A percentile compares a stretch with the other conserved stretches of the same genome.
Evolutionary conservation across 2,888 invertebrate genomes (phyloP).

Genomic region (Eupithecia inturbata): DNA sequence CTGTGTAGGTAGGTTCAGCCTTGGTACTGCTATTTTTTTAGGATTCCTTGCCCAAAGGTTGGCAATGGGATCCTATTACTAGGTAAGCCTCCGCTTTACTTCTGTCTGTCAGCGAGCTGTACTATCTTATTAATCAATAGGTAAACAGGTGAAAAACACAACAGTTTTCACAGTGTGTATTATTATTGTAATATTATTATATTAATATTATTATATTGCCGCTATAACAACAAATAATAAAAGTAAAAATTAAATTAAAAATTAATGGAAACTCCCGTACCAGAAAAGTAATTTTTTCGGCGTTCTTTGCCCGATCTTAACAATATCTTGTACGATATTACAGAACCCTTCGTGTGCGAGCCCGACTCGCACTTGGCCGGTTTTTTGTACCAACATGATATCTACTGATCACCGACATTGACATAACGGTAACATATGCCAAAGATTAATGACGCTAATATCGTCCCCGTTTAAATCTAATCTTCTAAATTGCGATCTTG

Average conservation of each 20-base stretch:
- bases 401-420: constrained; percentile 51
- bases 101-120: neutral
- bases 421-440: constrained; percentile 64
- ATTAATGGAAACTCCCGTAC: too few species aligned
- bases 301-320: neutral
- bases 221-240: too few species aligned
- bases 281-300: too few species aligned
- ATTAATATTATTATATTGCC: too few species aligned
- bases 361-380: neutral
- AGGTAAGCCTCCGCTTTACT: neutral
- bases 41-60: too few species aligned
- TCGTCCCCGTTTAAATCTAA: constrained; percentile 55
- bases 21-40: constrained; percentile 41
- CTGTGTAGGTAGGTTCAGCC: neutral
- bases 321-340: neutral
- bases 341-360: neutral
- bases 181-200: too few species aligned
- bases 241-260: too few species aligned
- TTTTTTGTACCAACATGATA: constrained; percentile 45
- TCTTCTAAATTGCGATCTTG: constrained; percentile 52
- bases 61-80: neutral
- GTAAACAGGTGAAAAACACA: neutral
- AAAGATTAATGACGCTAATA: constrained; percentile 66
- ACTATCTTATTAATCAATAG: neutral
- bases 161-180: neutral